Percentiles rank a stretch among this genome's conserved stretches.
Evolutionary conservation across 2,888 invertebrate species (phyloP).

Genomic region (Diadegma fenestrale): DNA sequence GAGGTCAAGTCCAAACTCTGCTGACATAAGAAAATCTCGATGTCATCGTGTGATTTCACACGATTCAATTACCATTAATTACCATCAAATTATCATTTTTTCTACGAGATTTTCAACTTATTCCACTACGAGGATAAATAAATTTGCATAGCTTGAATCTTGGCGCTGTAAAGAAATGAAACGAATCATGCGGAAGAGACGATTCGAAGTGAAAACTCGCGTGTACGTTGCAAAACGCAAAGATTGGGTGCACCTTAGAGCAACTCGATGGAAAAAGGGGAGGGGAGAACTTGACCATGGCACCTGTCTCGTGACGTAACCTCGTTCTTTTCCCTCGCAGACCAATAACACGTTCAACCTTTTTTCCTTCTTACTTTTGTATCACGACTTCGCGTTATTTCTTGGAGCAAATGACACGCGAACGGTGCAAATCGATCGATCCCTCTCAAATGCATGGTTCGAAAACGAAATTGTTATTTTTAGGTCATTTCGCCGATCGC

Average conservation of each 20-base stretch:
- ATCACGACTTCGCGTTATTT: slow-evolving; percentile 25
- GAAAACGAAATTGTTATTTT: not conserved
- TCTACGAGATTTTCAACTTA: not conserved
- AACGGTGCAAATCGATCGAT: slow-evolving; percentile 18
- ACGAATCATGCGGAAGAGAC: not conserved
- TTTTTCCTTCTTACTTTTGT: slow-evolving; percentile 22
- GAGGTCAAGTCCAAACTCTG: slow-evolving; percentile 29
- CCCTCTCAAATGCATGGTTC: not conserved
- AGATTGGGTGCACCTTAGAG: slow-evolving; percentile 4
- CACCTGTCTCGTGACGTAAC: slow-evolving; percentile 49
- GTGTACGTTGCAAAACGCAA: slow-evolving; percentile 8
- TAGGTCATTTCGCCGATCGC: not conserved
- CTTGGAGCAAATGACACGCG: slow-evolving; percentile 49
- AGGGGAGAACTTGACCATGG: slow-evolving; percentile 60
- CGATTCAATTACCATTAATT: not conserved
- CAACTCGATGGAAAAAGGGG: slow-evolving; percentile 15
- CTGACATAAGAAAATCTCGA: not conserved
- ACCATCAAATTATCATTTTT: not conserved
- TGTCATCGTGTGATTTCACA: not conserved
- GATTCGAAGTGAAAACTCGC: slow-evolving; percentile 22
- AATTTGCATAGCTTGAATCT: not conserved
- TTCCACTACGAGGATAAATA: no score
- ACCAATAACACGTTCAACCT: slow-evolving; percentile 48
- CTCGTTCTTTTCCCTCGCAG: slow-evolving; percentile 40
- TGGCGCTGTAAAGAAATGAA: not conserved